A percentile compares a stretch with the other conserved stretches of the same genome.
These are phyloP conservation scores for Wiebesia pumilae DNA, from an alignment of 1,140 invertebrate genomes.

Conservation along the genomic window DNA sequence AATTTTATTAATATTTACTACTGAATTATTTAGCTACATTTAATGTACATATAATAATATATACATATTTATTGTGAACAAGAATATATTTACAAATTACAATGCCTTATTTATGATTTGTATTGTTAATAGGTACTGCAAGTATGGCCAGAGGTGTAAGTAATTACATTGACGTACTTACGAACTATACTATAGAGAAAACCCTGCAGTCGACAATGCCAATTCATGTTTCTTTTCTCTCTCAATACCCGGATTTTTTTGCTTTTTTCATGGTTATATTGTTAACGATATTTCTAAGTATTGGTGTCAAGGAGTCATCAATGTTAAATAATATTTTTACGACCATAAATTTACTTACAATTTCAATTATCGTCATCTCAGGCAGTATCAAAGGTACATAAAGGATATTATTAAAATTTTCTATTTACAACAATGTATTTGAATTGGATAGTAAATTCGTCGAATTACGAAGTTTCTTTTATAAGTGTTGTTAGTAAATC, in stretches of 20 bases:
- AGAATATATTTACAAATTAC: background rate
- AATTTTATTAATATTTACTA: too few relatives aligned
- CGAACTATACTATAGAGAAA: conserved; percentile 83
- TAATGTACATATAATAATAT: too few relatives aligned
- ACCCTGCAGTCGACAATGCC: conserved; percentile 81
- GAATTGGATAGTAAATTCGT: too few relatives aligned
- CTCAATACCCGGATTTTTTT: conserved; percentile 89
- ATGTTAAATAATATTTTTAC: conserved; percentile 94
- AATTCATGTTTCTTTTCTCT: conserved; percentile 83
- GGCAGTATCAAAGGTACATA: conserved; percentile 85
- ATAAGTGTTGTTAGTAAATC: too few relatives aligned
- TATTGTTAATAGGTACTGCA: conserved; percentile 80
- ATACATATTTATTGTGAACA: too few relatives aligned
- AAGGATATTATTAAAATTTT: background rate
- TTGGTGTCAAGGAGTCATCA: conserved; percentile 93
- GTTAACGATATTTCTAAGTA: conserved; percentile 81
- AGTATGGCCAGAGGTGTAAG: conserved; percentile 94
- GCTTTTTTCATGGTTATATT: conserved; percentile 83
- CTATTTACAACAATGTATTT: conserved; percentile 51
- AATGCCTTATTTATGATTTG: background rate
- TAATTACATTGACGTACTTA: conserved; percentile 89
- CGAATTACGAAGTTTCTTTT: too few relatives aligned
- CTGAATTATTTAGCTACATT: too few relatives aligned
- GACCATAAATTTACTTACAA: conserved; percentile 87
- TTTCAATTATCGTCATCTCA: conserved; percentile 88